Evolutionary conservation across 2,888 invertebrate genomes (phyloP), one percentile per base, ranked within the genome.

Genomic region (Eupithecia tripunctaria): DNA sequence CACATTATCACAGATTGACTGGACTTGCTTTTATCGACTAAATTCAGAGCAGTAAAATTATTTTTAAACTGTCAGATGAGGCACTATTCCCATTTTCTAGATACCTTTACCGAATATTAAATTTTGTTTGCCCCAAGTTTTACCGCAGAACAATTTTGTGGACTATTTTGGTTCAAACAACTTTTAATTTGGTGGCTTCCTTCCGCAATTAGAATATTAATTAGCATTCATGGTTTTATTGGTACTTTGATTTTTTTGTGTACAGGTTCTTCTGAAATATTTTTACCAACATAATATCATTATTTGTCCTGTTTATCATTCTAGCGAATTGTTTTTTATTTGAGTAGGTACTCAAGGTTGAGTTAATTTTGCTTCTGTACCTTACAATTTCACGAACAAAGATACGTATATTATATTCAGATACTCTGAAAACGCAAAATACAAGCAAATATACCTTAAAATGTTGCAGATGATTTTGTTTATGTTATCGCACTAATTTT

Each of bases 401-500:
- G 6, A 21, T 47, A 47, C 8, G 7, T n/a, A 47, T 47, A 18
- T n/a, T n/a, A n/a, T n/a, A n/a, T n/a, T n/a, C 4, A 43, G 3
- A 2, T 6, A 12, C 18, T 32, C 5, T 6, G 6, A 32, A 32
- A 32, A 6, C 32, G 6, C 32, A 32, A 32, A 43, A 43, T 5
- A 14, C 43, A 43, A n/a, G 47, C n/a, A n/a, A 47, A 2, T 2
- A n/a, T 43, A 7, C n/a, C n/a, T 47, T 18, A 47, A 8, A 47
- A 47, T n/a, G n/a, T n/a, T 51, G 47, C 47, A 8, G 47, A 8
- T 21, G 7, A 5, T 36, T 71, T 62, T 74, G 3, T 69, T 56
- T 76, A 27, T 71, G 63, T 68, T 70, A 77, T 74, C 74, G 82
- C 85, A 86, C 81, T 77, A 77, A 76, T 82, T 85, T 83, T 82